Base-by-base conservation (phyloP, 2,797 vertebrate genomes). In the Micropoecilia bifurca region DNA sequence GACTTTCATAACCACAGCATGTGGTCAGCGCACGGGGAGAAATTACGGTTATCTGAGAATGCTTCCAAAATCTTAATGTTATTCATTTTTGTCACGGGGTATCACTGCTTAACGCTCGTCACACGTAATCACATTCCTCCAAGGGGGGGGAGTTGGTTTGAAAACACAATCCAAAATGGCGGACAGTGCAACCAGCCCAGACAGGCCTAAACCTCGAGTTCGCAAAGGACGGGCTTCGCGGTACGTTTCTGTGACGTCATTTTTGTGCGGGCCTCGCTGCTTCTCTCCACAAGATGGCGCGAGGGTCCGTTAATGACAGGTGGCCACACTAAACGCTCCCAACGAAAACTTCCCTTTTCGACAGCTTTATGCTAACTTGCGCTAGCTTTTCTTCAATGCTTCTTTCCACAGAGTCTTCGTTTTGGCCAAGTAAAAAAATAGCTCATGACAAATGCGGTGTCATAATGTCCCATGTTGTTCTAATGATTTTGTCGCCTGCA, bases 401-500 rank as follows among this genome's bases (percentile, higher is more conserved):
- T 63, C 6, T 63, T 36, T 18, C 7, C 59, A 36, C 39, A 39
- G 6, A n/a, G 33, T 66, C 3, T 66, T 3, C 0, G 7, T 36
- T 66, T 66, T 36, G 33, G 39, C 39, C 33, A 39, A 20, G 18
- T 12, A 66, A 66, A 39, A 28, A 57, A 28, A 57, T 28, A n/a
- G 9, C 53, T 25, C 6, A 55, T 46, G 13, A 71, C 7, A 71
- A 46, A 16, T 45, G 41, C 5, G 0, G 10, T 71, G 57, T 30
- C 57, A 46, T 69, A 55, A 25, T 74, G 25, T 57, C 39, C 75
- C n/a, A 74, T 55, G 30, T 75, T 80, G 68, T 77, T 30, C 20
- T 14, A 73, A 28, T 77, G 82, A 59, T 33, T 47, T 71, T 1
- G 5, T n/a, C 1, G 16, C n/a, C 28, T 33, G 30, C 45, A 57